phyloP scores from a whole-genome alignment of 1,140 invertebrate genomes.

The Wasmannia auropunctata region DNA sequence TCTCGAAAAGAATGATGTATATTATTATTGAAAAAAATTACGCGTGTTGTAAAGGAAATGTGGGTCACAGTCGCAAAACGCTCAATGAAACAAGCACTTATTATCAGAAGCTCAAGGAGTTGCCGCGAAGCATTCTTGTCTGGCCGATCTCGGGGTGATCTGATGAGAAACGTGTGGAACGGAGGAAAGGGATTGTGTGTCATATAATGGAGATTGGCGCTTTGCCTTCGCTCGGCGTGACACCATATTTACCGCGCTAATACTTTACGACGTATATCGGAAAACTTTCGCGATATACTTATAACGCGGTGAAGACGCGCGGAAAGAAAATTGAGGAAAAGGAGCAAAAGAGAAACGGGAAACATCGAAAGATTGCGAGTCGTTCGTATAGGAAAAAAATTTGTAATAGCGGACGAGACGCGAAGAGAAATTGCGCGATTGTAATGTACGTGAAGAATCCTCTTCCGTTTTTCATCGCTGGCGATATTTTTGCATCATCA shows the following conservation, averaged over 20 bases:
- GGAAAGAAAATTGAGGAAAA: not conserved
- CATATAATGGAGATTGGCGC: constrained; percentile 7
- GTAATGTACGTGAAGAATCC: not conserved
- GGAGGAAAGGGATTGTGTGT: constrained; percentile 4
- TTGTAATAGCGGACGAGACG: not conserved
- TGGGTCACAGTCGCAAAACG: constrained; percentile 71
- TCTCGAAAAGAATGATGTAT: not conserved
- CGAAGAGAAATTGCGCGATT: not conserved
- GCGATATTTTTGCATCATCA: not conserved
- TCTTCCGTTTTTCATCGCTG: not conserved
- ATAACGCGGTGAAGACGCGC: not conserved
- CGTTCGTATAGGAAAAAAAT: constrained; percentile 49
- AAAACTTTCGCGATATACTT: not conserved
- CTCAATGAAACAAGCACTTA: constrained; percentile 73
- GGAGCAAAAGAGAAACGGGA: not conserved
- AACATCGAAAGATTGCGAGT: constrained; percentile 19
- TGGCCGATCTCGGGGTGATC: constrained; percentile 70
- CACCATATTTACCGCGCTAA: constrained; percentile 6
- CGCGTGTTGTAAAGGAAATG: not conserved
- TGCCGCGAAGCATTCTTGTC: constrained; percentile 70
- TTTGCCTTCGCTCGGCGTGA: not conserved
- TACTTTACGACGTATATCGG: not conserved
- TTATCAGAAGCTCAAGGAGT: constrained; percentile 73
- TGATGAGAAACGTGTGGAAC: constrained; percentile 19
- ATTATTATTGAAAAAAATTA: not conserved